Conservation (phyloP, 2,797 vertebrate species). For the Danio choprae region DNA sequence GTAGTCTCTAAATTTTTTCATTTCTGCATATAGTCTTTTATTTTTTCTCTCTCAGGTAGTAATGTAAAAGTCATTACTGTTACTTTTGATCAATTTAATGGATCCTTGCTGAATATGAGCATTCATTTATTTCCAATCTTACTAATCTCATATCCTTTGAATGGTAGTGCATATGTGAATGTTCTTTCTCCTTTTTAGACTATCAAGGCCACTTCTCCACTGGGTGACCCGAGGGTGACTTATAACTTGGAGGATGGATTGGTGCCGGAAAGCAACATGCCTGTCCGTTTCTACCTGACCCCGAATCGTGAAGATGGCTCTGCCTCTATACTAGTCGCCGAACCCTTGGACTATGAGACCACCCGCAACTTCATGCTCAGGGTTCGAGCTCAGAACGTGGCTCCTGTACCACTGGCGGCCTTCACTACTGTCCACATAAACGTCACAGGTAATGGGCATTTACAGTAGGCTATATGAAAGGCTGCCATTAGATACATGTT, state of each 20-base stretch:
- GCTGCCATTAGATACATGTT: neutral
- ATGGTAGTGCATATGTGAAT: neutral
- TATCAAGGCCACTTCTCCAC: constrained; percentile 83
- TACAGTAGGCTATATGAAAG: neutral
- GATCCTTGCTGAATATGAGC: neutral
- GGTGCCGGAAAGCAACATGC: constrained; percentile 91
- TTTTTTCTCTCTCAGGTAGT: neutral
- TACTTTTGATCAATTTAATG: neutral
- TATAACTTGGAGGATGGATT: constrained; percentile 89
- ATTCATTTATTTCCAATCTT: neutral
- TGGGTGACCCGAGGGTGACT: constrained; percentile 87
- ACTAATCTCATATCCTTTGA: neutral
- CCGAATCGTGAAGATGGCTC: constrained; percentile 89
- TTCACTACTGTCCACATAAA: constrained; percentile 84
- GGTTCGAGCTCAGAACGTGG: constrained; percentile 87
- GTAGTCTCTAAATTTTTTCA: too few species aligned
- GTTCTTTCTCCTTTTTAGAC: constrained; percentile 70
- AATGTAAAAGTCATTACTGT: neutral
- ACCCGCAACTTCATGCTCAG: constrained; percentile 85
- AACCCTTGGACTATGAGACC: constrained; percentile 88
- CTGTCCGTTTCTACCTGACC: constrained; percentile 88
- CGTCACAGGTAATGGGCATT: constrained; percentile 81
- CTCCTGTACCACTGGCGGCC: constrained; percentile 85
- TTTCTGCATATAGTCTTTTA: too few species aligned
- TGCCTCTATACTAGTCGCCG: constrained; percentile 87